Base-by-base conservation (phyloP, 2,888 invertebrate genomes). In the Apomyelois bistriatella region DNA sequence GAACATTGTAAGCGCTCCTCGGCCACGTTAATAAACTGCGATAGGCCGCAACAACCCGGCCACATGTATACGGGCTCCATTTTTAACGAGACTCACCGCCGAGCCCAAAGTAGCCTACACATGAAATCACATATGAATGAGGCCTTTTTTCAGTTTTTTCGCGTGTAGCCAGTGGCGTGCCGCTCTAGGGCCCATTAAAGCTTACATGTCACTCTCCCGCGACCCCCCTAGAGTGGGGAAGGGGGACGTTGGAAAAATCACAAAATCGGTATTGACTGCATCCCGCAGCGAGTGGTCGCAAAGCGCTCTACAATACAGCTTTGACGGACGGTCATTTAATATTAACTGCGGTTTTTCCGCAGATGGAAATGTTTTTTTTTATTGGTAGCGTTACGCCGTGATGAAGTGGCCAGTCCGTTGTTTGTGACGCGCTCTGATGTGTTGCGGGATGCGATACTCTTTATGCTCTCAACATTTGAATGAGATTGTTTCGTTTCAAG, bases 311-410 rank as follows among this genome's bases (percentile, higher is more conserved):
- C 86, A 83, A 86, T 84, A 84, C 82, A 82, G 84, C 85, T 89
- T 90, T 90, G 90, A 89, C 84, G 85, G 79, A 88, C 85, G 86
- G 79, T 87, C 88, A 88, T 90, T 89, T 90, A 89, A 89, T 90
- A 90, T 90, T 89, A 86, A 89, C 90, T 87, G 90, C 75, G 89
- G 89, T 88, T 88, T 86, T 83, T 78, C 84, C 85, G 79, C 87
- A 88, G 86, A 88, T 89, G 89, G 85, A 84, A 88, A 86, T 85
- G 81, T 84, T 87, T 86, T 88, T 48, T 84, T 88, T 88, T 85
- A 84, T 85, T 80, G 80, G 70, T 67, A 63, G 73, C 75, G 85
- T 85, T 81, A 84, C 79, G 77, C 74, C 65, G 85, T 87, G 87
- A 90, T 89, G 88, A 89, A 89, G 88, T 89, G 87, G 87, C 79